Conservation (phyloP, 64 coral and sea anemone genomes). For the Porites australiensis region DNA sequence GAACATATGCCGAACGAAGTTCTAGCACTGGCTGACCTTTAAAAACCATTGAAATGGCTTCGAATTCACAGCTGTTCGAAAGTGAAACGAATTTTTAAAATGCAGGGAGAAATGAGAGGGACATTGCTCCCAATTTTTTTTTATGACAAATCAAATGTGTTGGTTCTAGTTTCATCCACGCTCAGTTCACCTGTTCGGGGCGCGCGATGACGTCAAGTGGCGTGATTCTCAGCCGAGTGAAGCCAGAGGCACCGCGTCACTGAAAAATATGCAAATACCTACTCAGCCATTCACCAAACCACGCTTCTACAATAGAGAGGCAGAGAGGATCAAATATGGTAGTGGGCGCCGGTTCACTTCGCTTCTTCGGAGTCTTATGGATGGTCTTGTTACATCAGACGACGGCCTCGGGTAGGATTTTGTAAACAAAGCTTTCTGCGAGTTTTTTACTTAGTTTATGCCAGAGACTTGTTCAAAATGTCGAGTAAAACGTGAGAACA, state of each 20-base stretch:
- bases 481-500: background rate
- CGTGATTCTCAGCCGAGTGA: constrained; percentile 53
- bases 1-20: no score
- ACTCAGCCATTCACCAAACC: background rate
- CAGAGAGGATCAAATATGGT: background rate
- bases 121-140: background rate
- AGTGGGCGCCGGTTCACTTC: background rate
- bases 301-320: background rate
- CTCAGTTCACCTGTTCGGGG: constrained; percentile 1
- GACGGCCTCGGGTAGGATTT: constrained; percentile 1
- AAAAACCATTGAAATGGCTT: no score
- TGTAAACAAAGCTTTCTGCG: background rate
- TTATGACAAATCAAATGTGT: background rate
- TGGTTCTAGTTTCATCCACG: background rate
- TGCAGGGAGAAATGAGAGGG: background rate
- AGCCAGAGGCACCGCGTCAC: background rate
- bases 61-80: background rate
- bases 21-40: no score
- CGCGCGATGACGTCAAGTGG: constrained; percentile 77
- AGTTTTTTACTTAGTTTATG: background rate
- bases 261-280: background rate
- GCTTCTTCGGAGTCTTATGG: background rate
- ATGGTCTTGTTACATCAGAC: background rate
- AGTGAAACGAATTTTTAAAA: background rate
- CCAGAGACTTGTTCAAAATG: constrained; percentile 5